phyloP scores from a whole-genome alignment of 2,113 vertebrate genomes.

The Acanthisitta chloris region DNA sequence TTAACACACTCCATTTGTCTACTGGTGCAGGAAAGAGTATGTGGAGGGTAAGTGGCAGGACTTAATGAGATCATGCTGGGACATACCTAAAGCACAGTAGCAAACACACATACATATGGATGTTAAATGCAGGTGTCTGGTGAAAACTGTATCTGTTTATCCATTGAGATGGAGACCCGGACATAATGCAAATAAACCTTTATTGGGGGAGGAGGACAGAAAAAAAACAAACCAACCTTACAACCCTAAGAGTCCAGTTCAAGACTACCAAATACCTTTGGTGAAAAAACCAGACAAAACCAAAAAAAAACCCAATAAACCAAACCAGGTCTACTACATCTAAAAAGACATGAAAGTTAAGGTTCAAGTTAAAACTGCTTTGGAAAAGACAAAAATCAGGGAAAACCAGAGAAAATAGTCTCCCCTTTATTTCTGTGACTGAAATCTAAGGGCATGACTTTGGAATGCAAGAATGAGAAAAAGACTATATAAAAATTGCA shows the following conservation, averaged over 20 bases:
- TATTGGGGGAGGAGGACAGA: accelerated
- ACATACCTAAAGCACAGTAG: neutral
- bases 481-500: neutral
- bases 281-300: too few relatives aligned
- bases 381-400: neutral
- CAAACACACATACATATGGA: neutral
- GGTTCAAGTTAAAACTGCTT: neutral
- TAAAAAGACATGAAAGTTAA: neutral
- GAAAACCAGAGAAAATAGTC: neutral
- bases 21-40: neutral
- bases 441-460: neutral
- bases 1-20: neutral
- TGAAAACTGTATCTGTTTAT: neutral
- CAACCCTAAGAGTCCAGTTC: neutral
- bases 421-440: neutral
- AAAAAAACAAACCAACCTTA: neutral
- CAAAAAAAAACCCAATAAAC: too few relatives aligned
- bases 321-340: neutral
- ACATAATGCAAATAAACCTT: neutral
- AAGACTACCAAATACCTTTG: neutral
- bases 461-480: neutral
- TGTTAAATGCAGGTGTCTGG: neutral
- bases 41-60: accelerated
- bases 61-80: neutral
- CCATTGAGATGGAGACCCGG: neutral